Evolutionary conservation across 2,797 vertebrate genomes (phyloP).

Genomic region (Balearica regulorum): DNA sequence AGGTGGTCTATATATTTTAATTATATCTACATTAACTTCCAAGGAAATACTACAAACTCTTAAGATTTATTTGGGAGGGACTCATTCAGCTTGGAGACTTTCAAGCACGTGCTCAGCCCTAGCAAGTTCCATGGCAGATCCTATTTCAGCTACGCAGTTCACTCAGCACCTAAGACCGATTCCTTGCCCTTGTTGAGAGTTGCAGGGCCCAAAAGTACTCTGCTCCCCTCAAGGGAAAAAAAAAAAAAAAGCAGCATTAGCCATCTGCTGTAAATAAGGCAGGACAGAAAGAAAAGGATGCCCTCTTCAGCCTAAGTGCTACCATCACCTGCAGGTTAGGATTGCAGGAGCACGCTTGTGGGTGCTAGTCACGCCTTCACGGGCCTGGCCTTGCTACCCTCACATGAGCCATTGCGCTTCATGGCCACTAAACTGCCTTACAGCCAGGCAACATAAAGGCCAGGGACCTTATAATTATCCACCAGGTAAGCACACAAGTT

Average conservation of each 20-base stretch:
- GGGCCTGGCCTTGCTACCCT: neutral
- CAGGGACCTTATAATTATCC: no score
- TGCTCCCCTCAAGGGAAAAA: no score
- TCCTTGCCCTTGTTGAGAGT: neutral
- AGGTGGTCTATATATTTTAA: neutral
- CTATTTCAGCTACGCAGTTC: neutral
- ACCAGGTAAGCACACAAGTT: neutral
- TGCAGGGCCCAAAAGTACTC: neutral
- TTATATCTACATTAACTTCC: neutral
- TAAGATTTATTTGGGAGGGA: neutral
- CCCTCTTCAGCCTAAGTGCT: neutral
- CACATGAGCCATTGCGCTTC: fast-evolving
- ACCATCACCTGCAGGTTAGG: neutral
- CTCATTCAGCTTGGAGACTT: neutral
- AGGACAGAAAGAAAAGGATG: neutral
- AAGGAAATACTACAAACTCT: neutral
- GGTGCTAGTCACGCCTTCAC: fast-evolving
- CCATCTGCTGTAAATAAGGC: neutral
- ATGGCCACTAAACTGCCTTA: neutral
- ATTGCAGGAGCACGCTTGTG: fast-evolving
- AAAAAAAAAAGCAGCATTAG: neutral
- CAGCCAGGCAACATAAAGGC: neutral
- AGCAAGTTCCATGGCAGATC: neutral
- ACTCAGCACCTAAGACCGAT: fast-evolving
- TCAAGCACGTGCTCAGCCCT: neutral